Base-by-base conservation (phyloP, 2,797 vertebrate genomes). In the Coranthus polyacanthus region DNA sequence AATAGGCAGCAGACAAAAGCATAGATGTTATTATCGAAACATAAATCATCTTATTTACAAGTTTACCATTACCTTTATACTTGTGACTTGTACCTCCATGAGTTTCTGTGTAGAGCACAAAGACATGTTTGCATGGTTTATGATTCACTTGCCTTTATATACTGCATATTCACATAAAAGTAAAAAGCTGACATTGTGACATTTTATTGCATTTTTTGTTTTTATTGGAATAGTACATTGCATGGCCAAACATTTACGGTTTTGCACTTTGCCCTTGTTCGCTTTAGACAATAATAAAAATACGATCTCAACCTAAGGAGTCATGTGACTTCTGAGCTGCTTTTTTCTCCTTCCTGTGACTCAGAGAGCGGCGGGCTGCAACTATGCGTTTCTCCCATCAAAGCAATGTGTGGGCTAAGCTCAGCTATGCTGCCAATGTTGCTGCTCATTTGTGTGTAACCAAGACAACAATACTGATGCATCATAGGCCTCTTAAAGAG, bases 391-490 rank as follows among this genome's bases (percentile, higher is more conserved):
- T 12, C 63, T 77, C 52, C 26, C 44, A 69, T 69, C 61, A 69
- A 51, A 81, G 61, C 59, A 9, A 53, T 44, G 54, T 47, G 69
- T 71, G 68, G 54, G 55, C 62, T 71, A 12, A 74, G 46, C 49
- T 62, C 68, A 29, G 26, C 44, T 54, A 41, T 44, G 7, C 58
- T 43, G 47, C 75, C 64, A 64, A 15, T 52, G 79, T 63, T 68
- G 67, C 55, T 61, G 43, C 41, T 68, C 54, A 70, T 77, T 78
- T 79, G 52, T 49, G 62, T 32, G 73, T 59, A 72, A 69, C 78
- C 87, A 81, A 3, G 34, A 42, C 72, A 56, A 82, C 61, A 3
- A 41, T 5, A 29, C 45, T 16, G 20, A 68, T 45, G 44, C 68
- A 68, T 53, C 57, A 54, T 53, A 16, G 15, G 34, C 45, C 36